phyloP scores from a whole-genome alignment of 2,113 vertebrate species.

The Lonchura striata region DNA sequence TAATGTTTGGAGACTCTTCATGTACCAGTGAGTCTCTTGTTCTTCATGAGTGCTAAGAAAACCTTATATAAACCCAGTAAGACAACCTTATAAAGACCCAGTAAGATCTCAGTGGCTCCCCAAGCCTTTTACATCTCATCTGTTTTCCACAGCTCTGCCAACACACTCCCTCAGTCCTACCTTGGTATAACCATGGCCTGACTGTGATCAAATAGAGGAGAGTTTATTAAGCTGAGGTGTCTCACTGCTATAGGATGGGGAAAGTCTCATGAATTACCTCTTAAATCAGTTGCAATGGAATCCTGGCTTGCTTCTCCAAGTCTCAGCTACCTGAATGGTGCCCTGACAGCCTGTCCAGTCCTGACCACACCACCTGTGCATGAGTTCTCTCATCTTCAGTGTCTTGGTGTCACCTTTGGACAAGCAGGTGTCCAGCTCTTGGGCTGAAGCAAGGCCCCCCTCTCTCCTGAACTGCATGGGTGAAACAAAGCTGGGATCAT shows the following conservation, averaged over 20 bases:
- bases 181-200: not conserved
- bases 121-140: not conserved
- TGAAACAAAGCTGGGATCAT: not conserved
- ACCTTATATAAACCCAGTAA: not conserved
- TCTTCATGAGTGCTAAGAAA: not conserved
- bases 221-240: not conserved
- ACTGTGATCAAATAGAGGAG: not conserved
- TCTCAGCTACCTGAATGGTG: not conserved
- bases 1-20: not conserved
- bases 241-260: not conserved
- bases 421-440: not conserved
- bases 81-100: not conserved
- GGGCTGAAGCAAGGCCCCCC: not conserved
- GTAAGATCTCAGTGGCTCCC: not conserved
- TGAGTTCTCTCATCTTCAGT: not conserved
- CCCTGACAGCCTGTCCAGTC: not conserved
- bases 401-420: not conserved
- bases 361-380: not conserved
- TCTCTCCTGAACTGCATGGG: rapidly evolving
- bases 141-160: not conserved
- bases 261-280: not conserved
- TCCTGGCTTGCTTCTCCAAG: not conserved
- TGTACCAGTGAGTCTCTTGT: not conserved
- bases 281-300: not conserved
- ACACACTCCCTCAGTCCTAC: not conserved